phyloP scores from a whole-genome alignment of 2,113 vertebrate species.

The Melanotaenia duboulayi region DNA sequence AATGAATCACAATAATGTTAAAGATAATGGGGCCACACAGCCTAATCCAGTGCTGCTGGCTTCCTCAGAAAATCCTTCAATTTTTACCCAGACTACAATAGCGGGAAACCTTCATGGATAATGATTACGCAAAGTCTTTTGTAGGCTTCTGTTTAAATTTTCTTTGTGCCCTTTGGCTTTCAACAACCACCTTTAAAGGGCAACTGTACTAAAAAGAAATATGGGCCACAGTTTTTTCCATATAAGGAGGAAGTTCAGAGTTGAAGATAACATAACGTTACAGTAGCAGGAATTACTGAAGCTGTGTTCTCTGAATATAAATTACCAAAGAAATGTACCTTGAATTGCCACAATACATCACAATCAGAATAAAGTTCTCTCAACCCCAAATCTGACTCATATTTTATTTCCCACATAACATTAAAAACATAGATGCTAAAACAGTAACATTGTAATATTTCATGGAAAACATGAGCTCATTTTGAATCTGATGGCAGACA shows the following conservation, averaged over 20 bases:
- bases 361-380: no score
- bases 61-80: constrained; percentile 12
- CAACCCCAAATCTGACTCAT: no score
- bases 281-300: background rate
- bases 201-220: background rate
- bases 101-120: background rate
- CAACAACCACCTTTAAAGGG: background rate
- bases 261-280: background rate
- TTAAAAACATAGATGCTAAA: no score
- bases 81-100: background rate
- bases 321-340: no score
- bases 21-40: constrained; percentile 27
- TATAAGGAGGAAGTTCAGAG: background rate
- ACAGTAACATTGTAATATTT: no score
- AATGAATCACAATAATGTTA: constrained; percentile 43
- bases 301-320: no score
- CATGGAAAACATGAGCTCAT: no score
- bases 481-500: no score
- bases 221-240: background rate
- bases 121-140: background rate
- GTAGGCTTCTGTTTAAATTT: background rate
- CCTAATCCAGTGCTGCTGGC: background rate
- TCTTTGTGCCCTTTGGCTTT: background rate
- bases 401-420: no score
- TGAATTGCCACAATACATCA: no score